These are phyloP conservation scores for Embidobia sp. DNA, from an alignment of 2,888 invertebrate species.

Conservation along the genomic window DNA sequence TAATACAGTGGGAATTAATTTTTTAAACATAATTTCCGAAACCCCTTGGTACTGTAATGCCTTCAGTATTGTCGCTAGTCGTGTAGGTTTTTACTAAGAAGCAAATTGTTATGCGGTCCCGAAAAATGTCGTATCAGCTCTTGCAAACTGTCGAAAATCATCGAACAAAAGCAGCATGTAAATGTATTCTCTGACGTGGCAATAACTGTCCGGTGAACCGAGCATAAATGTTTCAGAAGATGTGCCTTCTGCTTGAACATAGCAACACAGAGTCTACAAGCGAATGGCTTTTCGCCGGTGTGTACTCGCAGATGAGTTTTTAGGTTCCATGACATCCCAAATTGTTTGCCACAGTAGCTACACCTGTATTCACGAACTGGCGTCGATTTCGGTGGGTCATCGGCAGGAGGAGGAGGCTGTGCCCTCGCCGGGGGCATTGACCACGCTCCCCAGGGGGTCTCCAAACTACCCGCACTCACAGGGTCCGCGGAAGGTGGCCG, in stretches of 20 bases:
- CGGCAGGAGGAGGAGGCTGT: constrained; percentile 83
- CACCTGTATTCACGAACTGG: constrained; percentile 92
- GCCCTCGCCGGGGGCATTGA: constrained; percentile 83
- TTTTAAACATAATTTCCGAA: constrained; percentile 40
- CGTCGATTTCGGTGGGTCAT: constrained; percentile 84
- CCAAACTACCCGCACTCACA: constrained; percentile 74
- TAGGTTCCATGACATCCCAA: constrained; percentile 96
- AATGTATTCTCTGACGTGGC: constrained; percentile 91
- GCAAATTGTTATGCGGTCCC: constrained; percentile 93
- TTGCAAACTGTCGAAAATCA: constrained; percentile 92
- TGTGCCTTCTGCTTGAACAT: constrained; percentile 97
- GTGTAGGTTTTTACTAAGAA: constrained; percentile 93
- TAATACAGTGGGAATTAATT: neutral
- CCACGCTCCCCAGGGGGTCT: constrained; percentile 80
- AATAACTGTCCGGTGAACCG: constrained; percentile 93
- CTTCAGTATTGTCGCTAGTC: constrained; percentile 82
- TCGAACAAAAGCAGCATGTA: constrained; percentile 93
- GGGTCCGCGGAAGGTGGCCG: constrained; percentile 79
- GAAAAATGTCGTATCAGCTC: constrained; percentile 93
- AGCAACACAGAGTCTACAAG: constrained; percentile 93
- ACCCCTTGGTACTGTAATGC: constrained; percentile 67
- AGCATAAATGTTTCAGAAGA: constrained; percentile 92
- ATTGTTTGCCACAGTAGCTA: constrained; percentile 94
- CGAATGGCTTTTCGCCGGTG: constrained; percentile 94
- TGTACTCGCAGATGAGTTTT: constrained; percentile 94